Base-by-base conservation (phyloP, 2,888 invertebrate genomes). In the Ophion slaviceki region DNA sequence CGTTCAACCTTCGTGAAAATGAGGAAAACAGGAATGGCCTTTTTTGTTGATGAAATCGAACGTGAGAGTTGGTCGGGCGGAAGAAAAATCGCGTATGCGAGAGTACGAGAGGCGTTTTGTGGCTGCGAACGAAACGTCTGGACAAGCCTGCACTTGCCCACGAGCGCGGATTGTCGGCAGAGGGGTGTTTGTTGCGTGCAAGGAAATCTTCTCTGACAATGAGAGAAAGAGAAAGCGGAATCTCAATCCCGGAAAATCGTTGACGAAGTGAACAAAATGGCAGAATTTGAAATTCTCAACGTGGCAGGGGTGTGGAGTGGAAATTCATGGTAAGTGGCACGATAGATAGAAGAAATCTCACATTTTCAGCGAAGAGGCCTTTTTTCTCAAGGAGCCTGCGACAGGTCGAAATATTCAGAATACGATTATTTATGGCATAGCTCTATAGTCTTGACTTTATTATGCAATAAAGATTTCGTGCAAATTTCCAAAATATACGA, bases 1-100 rank as follows among this genome's bases (percentile, higher is more conserved):
- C 71, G 64, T 82, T 71, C 36, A 40, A 45, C 67, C 78, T 67
- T 61, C 62, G 53, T 62, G 32, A 62, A 11, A n/a, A 8, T 40
- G 6, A 36, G 8, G 28, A 71, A 53, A 53, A 53, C 5, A 17
- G 17, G 14, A 53, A 53, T 17, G 53, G 17, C 2, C 14, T 40
- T 17, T 53, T 28, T n/a, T 11, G 0, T 36, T 72, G 3, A 28
- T 36, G 7, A 24, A n/a, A 8, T 32, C 32, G 40, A n/a, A 62
- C 53, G 14, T 4, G 17, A 53, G 17, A 14, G 53, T 5, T 17
- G 11, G 53, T 5, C 5, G 11, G 40, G 8, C 14, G 53, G 53
- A 53, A 53, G 17, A 53, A 53, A 53, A 53, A 53, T 53, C 53
- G 53, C 2, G 4, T 17, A 5, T 14, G 53, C 53, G 14, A 40